Evolutionary conservation across 2,113 vertebrate genomes (phyloP).

Genomic region (Nothobranchius kuhntae): DNA sequence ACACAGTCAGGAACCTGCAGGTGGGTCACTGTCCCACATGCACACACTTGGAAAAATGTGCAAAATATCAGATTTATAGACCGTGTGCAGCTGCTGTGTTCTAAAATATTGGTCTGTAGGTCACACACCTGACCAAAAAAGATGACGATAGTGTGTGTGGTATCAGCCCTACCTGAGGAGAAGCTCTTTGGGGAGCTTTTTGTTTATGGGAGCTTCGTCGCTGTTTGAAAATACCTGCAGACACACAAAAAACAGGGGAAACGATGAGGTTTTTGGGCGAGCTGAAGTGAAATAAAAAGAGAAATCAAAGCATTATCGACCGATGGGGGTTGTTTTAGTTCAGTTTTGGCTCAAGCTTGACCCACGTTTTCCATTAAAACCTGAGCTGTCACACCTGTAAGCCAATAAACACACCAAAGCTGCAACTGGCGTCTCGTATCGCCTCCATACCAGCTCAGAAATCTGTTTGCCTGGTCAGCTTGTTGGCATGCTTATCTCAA

Average conservation of each 20-base stretch:
- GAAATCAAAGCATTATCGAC: no score
- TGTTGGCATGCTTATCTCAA: constrained; percentile 73
- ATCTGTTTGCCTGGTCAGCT: constrained; percentile 70
- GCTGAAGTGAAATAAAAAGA: no score
- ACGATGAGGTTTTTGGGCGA: not conserved
- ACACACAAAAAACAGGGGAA: constrained; percentile 53
- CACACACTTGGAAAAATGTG: constrained; percentile 4
- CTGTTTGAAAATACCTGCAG: constrained; percentile 92
- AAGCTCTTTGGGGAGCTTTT: constrained; percentile 97
- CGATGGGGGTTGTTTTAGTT: not conserved
- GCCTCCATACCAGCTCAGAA: constrained; percentile 64
- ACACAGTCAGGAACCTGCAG: constrained; percentile 21
- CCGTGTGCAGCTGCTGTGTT: constrained; percentile 33
- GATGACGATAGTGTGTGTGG: not conserved
- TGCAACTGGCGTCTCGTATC: constrained; percentile 46
- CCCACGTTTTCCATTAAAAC: not conserved
- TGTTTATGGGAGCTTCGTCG: constrained; percentile 96
- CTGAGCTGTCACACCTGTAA: constrained; percentile 18
- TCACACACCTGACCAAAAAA: constrained; percentile 30
- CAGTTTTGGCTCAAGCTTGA: not conserved
- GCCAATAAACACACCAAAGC: constrained; percentile 43
- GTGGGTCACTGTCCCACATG: constrained; percentile 5
- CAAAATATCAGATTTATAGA: constrained; percentile 46
- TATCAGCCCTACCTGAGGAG: constrained; percentile 86
- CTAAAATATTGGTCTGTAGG: constrained; percentile 59